Evolutionary conservation across 2,113 vertebrate species (phyloP).

Genomic region (Tachycineta bicolor): DNA sequence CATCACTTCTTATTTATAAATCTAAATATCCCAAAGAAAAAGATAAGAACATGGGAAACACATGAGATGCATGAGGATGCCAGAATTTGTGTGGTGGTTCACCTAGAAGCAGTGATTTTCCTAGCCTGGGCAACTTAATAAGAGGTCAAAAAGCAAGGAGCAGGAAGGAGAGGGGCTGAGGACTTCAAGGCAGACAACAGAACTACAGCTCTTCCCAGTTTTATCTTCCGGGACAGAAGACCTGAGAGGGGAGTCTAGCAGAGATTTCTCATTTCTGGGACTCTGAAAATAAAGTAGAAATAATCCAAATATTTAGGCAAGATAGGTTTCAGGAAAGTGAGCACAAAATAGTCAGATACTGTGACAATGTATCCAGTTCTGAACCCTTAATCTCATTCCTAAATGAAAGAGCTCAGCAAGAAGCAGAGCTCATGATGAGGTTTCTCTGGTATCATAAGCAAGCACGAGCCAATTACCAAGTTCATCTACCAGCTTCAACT

Average conservation of each 20-base stretch:
- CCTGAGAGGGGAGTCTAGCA: background rate
- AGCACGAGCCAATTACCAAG: background rate
- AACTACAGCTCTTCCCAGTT: background rate
- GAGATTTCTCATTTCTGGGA: background rate
- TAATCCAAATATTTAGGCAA: background rate
- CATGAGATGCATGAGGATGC: background rate
- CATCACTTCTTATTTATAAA: background rate
- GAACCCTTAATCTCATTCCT: background rate
- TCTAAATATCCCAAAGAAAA: background rate
- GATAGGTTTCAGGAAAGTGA: background rate
- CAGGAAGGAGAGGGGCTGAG: background rate
- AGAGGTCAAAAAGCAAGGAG: background rate
- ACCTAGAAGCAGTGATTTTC: background rate
- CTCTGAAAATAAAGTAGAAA: background rate
- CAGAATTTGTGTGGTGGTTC: background rate
- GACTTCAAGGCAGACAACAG: background rate
- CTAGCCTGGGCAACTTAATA: background rate
- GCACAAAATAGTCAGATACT: background rate
- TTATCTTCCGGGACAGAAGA: background rate
- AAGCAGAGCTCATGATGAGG: background rate
- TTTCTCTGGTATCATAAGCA: background rate
- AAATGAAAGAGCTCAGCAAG: background rate
- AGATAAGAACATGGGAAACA: background rate
- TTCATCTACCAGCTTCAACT: background rate
- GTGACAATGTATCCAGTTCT: background rate